Evolutionary conservation across 2,113 vertebrate genomes (phyloP), one percentile per base, ranked within the genome.

Genomic region (Regulus satrapa): DNA sequence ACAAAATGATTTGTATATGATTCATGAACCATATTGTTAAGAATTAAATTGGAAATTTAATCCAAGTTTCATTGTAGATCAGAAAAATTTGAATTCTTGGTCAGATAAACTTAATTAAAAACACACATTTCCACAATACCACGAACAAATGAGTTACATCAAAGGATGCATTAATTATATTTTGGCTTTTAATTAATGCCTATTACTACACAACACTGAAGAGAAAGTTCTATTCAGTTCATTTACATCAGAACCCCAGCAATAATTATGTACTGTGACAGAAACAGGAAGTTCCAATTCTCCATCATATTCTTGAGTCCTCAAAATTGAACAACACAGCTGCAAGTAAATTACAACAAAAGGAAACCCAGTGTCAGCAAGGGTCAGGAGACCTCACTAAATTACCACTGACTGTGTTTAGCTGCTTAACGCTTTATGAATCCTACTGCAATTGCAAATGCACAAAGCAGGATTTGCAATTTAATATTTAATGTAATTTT

Each of bases 31-130:
- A 68, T 45, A 95, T 13, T 95, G 92, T 92, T 90, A 43, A 59
- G 79, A 94, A 80, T 80, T 90, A 94, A 94, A 96, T 59, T 88
- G 56, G 71, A 88, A 93, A 95, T 92, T 88, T 79, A 93, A 96
- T 93, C 87, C 85, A 83, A 85, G 82, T 93, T 94, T 94, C 80
- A 90, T 8, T 95, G 78, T 77, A 94, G 71, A 94, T 96, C 89
- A 90, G 88, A 92, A 96, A 88, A 51, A 76, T 95, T 48, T 95
- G 94, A 96, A 89, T 95, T 87, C 94, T 85, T 61, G 64, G 91
- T 96, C 74, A 95, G 94, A 90, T 91, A 91, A 97, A 88, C 85
- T 92, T 96, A 96, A 97, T 94, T 89, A 97, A 89, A 95, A 96
- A 83, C 85, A 91, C 88, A 87, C 72, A 94, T 56, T 92, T 92